phyloP scores from a whole-genome alignment of 2,113 vertebrate genomes.

The Callaeas wilsoni region DNA sequence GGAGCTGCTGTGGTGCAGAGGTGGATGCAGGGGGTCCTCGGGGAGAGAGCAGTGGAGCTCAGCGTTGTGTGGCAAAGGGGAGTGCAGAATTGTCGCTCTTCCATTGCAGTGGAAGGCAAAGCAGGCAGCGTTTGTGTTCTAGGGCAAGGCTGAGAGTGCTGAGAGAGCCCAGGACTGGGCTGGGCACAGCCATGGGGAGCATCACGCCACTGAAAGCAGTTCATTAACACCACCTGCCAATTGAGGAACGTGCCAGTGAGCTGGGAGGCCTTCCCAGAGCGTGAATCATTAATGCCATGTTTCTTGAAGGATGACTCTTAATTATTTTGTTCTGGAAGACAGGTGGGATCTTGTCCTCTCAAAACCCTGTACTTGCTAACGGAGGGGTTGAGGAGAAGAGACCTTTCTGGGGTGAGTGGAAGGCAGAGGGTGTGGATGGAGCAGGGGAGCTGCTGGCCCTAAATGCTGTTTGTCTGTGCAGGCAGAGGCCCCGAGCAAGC shows the following conservation, averaged over 20 bases:
- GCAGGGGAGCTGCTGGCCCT: not conserved
- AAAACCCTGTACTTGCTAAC: not conserved
- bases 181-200: not conserved
- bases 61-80: fast-evolving
- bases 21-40: not conserved
- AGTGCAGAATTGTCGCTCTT: not conserved
- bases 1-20: not conserved
- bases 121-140: not conserved
- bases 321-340: not conserved
- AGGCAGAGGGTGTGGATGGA: not conserved
- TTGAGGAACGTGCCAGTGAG: not conserved
- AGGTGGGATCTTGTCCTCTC: not conserved
- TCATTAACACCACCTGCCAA: not conserved
- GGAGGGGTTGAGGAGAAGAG: not conserved
- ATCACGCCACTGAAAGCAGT: not conserved
- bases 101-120: not conserved
- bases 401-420: not conserved
- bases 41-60: not conserved
- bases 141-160: not conserved
- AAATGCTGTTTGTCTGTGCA: not conserved
- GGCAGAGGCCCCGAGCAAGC: slow-evolving; percentile 70
- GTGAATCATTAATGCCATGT: not conserved
- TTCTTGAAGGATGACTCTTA: not conserved
- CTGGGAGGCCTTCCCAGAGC: not conserved
- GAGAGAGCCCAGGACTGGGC: not conserved